Base-by-base conservation (phyloP, 2,888 invertebrate species). In the Criorhina ranunculi region DNA sequence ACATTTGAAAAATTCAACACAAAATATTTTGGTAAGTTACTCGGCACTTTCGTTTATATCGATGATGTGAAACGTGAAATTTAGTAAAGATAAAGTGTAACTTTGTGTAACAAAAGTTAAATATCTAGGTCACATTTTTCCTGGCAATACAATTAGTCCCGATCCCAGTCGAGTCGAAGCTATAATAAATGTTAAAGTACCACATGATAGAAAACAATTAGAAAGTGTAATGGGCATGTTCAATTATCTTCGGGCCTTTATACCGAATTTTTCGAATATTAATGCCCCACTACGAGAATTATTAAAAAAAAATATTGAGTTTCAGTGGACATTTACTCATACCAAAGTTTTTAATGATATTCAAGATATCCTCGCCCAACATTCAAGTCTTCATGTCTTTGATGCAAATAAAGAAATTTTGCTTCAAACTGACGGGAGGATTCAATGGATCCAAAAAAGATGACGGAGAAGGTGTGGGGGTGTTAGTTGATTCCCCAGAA, bases 211-310 rank as follows among this genome's bases (percentile, higher is more conserved):
- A 86, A 88, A 88, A 75, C 62, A 88, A 44, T 42, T 89, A n/a
- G 77, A 88, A 80, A 87, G 75, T 24, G 76, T 89, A 15, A 62
- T 73, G 72, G 89, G 88, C 2, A 89, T 89, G 89, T 53, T 82
- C 31, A 87, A 87, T 72, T 87, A 86, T 64, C 57, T 83, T 31
- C 57, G 78, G 19, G 69, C 53, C 29, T 62, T 29, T 33, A 73
- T 62, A 62, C 62, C 60, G 11, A 51, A 53, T 7, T 51, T 46
- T 37, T 64, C 75, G 2, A 53, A 75, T 55, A 9, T 69, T 24
- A 69, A 76, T 40, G 31, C 62, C 19, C 57, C 53, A 62, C 77
- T 83, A 73, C 86, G 86, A 11, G 53, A 51, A 9, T 67, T 88
- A 35, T 83, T 89, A 77, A 88, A 86, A 87, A 87, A 88, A 78